These are phyloP conservation scores for Brachyistius frenatus DNA, from an alignment of 2,113 vertebrate genomes.

Conservation along the genomic window DNA sequence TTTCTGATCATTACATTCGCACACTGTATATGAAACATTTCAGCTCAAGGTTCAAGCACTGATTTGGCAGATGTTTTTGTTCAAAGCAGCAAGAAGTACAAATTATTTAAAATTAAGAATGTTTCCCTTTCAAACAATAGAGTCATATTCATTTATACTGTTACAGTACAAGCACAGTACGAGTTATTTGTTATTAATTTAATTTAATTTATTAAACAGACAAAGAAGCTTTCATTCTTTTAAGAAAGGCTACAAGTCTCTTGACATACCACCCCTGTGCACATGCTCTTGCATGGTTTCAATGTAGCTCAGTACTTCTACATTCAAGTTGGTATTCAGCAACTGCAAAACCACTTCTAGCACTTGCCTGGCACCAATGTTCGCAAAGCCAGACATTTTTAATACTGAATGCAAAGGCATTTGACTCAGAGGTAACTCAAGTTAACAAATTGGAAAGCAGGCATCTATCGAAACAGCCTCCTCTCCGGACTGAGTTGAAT, in stretches of 20 bases:
- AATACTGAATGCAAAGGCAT: constrained; percentile 34
- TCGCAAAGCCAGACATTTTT: constrained; percentile 24
- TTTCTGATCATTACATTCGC: constrained; percentile 41
- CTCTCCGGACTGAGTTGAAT: constrained; percentile 40
- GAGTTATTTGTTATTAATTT: neutral
- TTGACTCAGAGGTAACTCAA: constrained; percentile 42
- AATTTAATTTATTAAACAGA: too few species aligned
- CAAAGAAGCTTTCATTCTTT: neutral
- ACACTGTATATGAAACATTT: neutral
- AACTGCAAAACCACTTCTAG: constrained; percentile 28
- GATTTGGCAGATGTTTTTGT: neutral
- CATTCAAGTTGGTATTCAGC: constrained; percentile 44
- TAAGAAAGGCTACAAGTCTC: constrained; percentile 12
- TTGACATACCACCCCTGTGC: neutral
- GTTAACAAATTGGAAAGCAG: constrained; percentile 45
- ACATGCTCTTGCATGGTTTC: constrained; percentile 12
- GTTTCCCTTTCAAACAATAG: too few species aligned
- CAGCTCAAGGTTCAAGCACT: neutral
- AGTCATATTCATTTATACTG: neutral
- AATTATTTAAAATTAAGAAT: neutral
- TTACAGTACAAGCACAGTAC: neutral
- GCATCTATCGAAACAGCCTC: constrained; percentile 47
- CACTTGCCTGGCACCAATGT: constrained; percentile 26
- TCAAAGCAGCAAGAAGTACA: neutral
- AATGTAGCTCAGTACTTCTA: neutral